These are phyloP conservation scores for Ailuropoda melanoleuca DNA, from an alignment of 2,113 vertebrate genomes.

Conservation along the genomic window DNA sequence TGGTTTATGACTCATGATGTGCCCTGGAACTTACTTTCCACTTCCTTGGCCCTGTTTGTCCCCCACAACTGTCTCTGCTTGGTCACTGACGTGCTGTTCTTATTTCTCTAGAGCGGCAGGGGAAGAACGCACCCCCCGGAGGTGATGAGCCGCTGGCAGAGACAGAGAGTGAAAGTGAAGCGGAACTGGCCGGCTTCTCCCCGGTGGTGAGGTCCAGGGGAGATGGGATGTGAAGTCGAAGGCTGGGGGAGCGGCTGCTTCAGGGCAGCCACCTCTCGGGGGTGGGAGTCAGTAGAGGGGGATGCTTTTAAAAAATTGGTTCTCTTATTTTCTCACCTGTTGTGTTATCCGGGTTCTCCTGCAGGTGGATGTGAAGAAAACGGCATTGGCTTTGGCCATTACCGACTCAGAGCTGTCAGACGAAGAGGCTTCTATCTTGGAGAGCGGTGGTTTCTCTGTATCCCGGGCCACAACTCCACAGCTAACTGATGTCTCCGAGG, in stretches of 20 bases:
- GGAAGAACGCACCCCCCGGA: constrained; percentile 90
- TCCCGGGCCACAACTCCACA: constrained; percentile 98
- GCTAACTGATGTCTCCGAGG: constrained; percentile 95
- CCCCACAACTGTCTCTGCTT: background rate
- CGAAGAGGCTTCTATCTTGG: constrained; percentile 97
- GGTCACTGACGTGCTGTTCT: constrained; percentile 10
- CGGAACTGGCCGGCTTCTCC: constrained; percentile 96
- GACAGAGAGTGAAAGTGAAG: constrained; percentile 97
- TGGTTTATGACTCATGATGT: background rate
- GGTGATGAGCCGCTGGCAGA: constrained; percentile 93
- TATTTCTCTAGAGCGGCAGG: constrained; percentile 84
- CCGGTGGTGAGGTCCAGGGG: constrained; percentile 88
- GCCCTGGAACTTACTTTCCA: background rate
- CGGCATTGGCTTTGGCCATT: constrained; percentile 96
- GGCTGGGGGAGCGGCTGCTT: background rate
- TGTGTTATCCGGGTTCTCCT: constrained; percentile 33
- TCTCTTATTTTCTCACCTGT: background rate
- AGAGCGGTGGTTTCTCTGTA: constrained; percentile 97
- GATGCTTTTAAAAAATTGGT: background rate
- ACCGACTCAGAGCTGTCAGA: constrained; percentile 98
- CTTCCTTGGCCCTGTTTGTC: background rate
- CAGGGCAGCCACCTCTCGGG: background rate
- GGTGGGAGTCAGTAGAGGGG: background rate
- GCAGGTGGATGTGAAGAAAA: constrained; percentile 93
- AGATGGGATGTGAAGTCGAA: background rate